A percentile compares a stretch with the other conserved stretches of the same genome.
These are phyloP conservation scores for Micrastur ruficollis DNA, from an alignment of 2,797 vertebrate genomes.

Conservation along the genomic window DNA sequence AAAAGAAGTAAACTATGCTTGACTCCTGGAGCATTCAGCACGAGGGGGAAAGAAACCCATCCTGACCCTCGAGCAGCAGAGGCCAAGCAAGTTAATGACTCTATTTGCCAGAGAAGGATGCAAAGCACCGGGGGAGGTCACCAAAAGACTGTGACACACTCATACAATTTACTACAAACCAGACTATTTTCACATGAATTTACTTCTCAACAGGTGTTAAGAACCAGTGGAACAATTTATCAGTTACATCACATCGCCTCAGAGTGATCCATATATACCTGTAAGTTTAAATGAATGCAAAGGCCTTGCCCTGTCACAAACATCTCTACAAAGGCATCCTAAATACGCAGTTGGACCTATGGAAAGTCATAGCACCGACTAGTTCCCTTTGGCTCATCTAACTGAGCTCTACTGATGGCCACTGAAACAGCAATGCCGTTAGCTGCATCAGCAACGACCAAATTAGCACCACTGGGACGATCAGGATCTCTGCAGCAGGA, in stretches of 20 bases:
- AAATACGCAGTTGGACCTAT: neutral
- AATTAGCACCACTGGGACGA: neutral
- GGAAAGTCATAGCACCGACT: neutral
- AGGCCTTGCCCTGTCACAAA: neutral
- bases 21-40: neutral
- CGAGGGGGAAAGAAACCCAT: neutral
- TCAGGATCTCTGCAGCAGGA: neutral
- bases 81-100: neutral
- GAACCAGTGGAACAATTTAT: neutral
- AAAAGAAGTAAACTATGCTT: neutral
- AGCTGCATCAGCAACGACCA: neutral
- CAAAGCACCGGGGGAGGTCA: neutral
- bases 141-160: neutral
- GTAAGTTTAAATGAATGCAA: fast-evolving
- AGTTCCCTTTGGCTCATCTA: neutral
- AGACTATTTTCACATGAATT: neutral
- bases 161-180: neutral
- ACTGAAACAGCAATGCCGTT: neutral
- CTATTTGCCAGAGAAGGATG: neutral
- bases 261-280: neutral
- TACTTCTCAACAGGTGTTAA: neutral
- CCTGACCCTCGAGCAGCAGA: neutral
- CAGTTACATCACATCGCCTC: fast-evolving
- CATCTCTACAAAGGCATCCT: neutral
- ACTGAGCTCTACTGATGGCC: neutral